phyloP scores from a whole-genome alignment of 2,888 invertebrate species.

The Notodonta ziczac region DNA sequence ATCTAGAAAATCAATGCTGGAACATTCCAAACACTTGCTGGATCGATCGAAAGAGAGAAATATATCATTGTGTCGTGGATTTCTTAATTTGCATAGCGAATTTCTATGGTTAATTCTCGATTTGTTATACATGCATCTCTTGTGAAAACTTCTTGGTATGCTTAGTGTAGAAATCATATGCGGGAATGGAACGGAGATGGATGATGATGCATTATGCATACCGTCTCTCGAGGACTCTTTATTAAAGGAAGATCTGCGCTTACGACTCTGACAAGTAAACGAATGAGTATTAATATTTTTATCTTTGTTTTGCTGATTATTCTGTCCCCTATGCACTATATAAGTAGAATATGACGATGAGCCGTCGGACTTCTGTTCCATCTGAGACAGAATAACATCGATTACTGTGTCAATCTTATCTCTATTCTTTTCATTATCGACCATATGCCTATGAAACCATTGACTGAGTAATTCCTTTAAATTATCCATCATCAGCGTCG shows the following conservation, averaged over 20 bases:
- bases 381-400: slow-evolving; percentile 55
- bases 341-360: slow-evolving; percentile 59
- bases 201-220: slow-evolving; percentile 5
- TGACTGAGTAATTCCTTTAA: slow-evolving; percentile 58
- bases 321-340: slow-evolving; percentile 46
- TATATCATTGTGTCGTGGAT: slow-evolving; percentile 41
- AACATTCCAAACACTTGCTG: slow-evolving; percentile 39
- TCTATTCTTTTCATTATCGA: slow-evolving; percentile 53
- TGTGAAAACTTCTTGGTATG: slow-evolving; percentile 61
- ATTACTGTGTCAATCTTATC: slow-evolving; percentile 58
- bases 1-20: slow-evolving; percentile 55
- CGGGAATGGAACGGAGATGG: slow-evolving; percentile 51
- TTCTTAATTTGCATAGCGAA: slow-evolving; percentile 36
- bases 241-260: slow-evolving; percentile 25
- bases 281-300: slow-evolving; percentile 43
- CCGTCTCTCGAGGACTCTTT: slow-evolving; percentile 11
- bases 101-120: slow-evolving; percentile 13
- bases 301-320: slow-evolving; percentile 43
- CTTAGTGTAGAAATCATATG: slow-evolving; percentile 69
- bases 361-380: slow-evolving; percentile 38
- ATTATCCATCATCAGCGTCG: slow-evolving; percentile 61
- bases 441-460: slow-evolving; percentile 61
- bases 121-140: slow-evolving; percentile 26
- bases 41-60: slow-evolving; percentile 39
- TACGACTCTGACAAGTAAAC: slow-evolving; percentile 35